Evolutionary conservation across 2,113 vertebrate genomes (phyloP).

Genomic region (Cololabis saira): DNA sequence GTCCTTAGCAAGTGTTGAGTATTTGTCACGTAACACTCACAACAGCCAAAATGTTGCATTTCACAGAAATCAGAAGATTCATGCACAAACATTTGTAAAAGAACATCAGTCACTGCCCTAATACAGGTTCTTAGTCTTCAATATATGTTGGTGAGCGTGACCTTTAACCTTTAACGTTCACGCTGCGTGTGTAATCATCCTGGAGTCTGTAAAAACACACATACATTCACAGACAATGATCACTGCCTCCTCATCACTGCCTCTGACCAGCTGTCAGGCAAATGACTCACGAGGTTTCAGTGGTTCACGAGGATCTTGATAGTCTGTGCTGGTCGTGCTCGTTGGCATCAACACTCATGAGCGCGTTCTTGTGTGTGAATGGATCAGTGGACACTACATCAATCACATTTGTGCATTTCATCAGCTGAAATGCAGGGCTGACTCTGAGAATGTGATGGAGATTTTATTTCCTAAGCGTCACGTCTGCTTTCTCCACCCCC

Average conservation of each 20-base stretch:
- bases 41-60: background rate
- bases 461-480: no score
- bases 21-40: background rate
- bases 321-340: slow-evolving; percentile 4
- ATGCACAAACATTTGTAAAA: background rate
- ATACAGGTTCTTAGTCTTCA: background rate
- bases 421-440: no score
- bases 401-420: no score
- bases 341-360: background rate
- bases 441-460: no score
- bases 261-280: slow-evolving; percentile 17
- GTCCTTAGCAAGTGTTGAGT: background rate
- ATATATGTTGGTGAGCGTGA: slow-evolving; percentile 2
- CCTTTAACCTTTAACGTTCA: no score
- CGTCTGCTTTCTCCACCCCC: background rate
- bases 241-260: slow-evolving; percentile 4
- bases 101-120: background rate
- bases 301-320: background rate
- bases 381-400: no score
- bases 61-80: background rate
- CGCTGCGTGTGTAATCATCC: no score
- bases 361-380: no score
- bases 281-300: slow-evolving; percentile 31
- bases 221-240: slow-evolving; percentile 6
- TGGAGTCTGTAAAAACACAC: background rate